These are phyloP conservation scores for Syngnathoides biaculeatus DNA, from an alignment of 2,113 vertebrate species.

Conservation along the genomic window DNA sequence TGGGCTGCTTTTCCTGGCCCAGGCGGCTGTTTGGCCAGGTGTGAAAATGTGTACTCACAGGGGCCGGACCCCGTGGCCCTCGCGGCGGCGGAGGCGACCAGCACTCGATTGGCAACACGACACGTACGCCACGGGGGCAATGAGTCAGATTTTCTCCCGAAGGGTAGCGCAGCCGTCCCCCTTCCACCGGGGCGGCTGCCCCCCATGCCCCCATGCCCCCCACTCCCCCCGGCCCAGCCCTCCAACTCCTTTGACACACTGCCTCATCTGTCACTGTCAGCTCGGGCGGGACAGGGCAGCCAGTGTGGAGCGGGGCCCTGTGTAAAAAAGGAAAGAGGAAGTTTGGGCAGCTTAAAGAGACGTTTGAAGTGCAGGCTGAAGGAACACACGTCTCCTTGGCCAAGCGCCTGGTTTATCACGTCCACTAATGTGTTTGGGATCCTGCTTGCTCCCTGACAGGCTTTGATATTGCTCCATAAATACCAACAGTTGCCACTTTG, in stretches of 20 bases:
- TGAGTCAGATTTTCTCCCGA: constrained; percentile 69
- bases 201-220: constrained; percentile 45
- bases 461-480: constrained; percentile 44
- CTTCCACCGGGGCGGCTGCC: constrained; percentile 41
- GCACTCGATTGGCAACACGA: constrained; percentile 49
- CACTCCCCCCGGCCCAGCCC: constrained; percentile 18
- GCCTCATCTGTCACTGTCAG: constrained; percentile 72
- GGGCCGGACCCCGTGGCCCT: constrained; percentile 37
- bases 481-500: constrained; percentile 35
- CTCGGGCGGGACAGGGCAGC: constrained; percentile 42
- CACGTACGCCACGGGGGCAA: constrained; percentile 29
- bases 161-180: constrained; percentile 50
- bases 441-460: constrained; percentile 28
- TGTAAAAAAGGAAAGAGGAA: constrained; percentile 49
- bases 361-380: constrained; percentile 58
- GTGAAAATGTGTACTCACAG: constrained; percentile 69
- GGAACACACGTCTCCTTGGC: constrained; percentile 46
- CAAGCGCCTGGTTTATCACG: constrained; percentile 46
- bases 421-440: constrained; percentile 27
- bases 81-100: constrained; percentile 44
- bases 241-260: constrained; percentile 53
- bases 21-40: constrained; percentile 70
- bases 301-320: constrained; percentile 54
- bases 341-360: constrained; percentile 59
- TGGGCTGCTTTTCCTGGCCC: constrained; percentile 66